Base-by-base conservation (phyloP, 2,113 vertebrate species). In the Amblyornis subalaris region DNA sequence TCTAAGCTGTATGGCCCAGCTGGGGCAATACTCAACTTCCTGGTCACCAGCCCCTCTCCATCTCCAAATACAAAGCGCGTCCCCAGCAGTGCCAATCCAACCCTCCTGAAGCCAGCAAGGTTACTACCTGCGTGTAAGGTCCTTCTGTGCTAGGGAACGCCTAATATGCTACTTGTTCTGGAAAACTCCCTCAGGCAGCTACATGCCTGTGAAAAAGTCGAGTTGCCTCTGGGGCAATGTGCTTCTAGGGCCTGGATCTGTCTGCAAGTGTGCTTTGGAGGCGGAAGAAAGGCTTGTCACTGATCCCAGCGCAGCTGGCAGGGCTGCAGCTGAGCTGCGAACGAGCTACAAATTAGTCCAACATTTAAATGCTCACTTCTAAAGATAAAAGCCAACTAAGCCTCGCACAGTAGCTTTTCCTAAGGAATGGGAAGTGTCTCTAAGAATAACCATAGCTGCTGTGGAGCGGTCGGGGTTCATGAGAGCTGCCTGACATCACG, bases 171-270 rank as follows among this genome's bases (percentile, higher is more conserved):
- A n/a, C 94, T 92, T 92, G 86, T 75, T 91, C 96, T 73, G 62
- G 84, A 94, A 96, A 94, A 94, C 74, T 95, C 89, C 95, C 94
- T 89, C 81, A 95, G 94, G 94, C 84, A 82, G 93, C 84, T 90
- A 90, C 69, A 81, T 14, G 48, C 65, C 65, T 92, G 77, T 50
- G 89, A 92, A 95, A 87, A 79, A 93, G 74, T 40, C 1, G 9
- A 85, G 81, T 69, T 94, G 84, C 93, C 95, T 89, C 89, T 93
- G 81, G 89, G 94, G 78, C 93, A 78, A 92, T 42, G 45, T 2
- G 26, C 85, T 95, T 81, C 85, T 54, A 76, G 89, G 78, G 87
- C 64, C 81, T 85, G 77, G 89, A 92, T 95, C 61, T 94, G 91
- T 81, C 95, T 95, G 84, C 58, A 50, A 94, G 87, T 58, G 74